phyloP scores from a whole-genome alignment of 2,888 invertebrate genomes.

The Acanthosoma haemorrhoidale region DNA sequence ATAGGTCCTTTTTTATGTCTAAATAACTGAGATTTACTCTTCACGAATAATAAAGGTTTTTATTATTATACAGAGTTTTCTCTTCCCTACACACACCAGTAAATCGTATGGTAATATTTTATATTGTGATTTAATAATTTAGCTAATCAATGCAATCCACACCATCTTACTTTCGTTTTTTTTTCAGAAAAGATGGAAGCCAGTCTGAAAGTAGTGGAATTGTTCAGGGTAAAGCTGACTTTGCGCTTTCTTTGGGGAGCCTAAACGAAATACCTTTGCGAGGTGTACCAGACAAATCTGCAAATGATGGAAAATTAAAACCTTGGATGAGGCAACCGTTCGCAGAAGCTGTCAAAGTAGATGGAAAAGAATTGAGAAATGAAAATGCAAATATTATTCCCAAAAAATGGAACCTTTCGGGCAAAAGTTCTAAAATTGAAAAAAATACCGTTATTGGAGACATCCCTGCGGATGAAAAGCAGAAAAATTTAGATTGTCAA shows the following conservation, averaged over 20 bases:
- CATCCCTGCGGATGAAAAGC: background rate
- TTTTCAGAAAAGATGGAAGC: background rate
- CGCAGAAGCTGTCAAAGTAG: background rate
- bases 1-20: no score
- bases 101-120: no score
- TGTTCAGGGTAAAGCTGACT: background rate
- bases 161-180: background rate
- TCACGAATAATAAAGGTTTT: no score
- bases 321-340: background rate
- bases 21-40: no score
- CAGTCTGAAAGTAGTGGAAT: background rate
- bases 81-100: no score
- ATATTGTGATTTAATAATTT: no score
- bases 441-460: background rate
- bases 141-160: no score
- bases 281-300: background rate
- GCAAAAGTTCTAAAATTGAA: background rate
- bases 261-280: background rate
- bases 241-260: background rate
- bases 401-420: background rate
- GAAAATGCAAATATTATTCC: background rate
- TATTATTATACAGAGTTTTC: no score
- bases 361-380: background rate
- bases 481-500: background rate
- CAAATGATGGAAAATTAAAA: background rate